phyloP scores from a whole-genome alignment of 2,113 vertebrate genomes.

The Ptyas mucosa region DNA sequence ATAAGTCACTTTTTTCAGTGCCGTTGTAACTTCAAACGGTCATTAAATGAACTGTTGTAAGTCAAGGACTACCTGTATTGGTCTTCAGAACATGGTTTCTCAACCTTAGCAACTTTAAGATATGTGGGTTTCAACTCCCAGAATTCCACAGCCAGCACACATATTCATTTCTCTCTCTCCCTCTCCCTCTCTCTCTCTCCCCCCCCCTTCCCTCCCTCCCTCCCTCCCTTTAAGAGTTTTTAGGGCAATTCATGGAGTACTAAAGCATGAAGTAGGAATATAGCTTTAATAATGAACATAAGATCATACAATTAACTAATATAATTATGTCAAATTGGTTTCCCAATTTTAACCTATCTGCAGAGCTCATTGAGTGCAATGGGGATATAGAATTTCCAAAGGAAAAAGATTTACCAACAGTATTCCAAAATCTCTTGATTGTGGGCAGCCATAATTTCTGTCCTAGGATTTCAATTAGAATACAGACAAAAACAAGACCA shows the following conservation, averaged over 20 bases:
- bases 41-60: neutral
- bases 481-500: neutral
- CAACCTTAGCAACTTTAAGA: too few relatives aligned
- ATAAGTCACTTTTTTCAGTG: neutral
- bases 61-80: neutral
- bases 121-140: too few relatives aligned
- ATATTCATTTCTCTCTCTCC: too few relatives aligned
- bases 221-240: neutral
- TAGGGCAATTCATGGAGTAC: neutral
- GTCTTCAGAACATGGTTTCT: neutral
- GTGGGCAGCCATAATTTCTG: neutral
- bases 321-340: neutral
- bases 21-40: neutral
- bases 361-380: neutral
- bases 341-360: neutral
- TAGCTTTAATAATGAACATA: neutral
- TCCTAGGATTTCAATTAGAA: neutral
- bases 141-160: too few relatives aligned
- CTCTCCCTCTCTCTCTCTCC: too few relatives aligned
- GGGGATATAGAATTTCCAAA: neutral
- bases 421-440: neutral
- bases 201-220: too few relatives aligned
- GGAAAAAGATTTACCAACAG: neutral
- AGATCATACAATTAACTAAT: neutral
- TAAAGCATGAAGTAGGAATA: neutral